Conservation (phyloP, 2,113 vertebrate species). For the Tachuris rubrigastra region DNA sequence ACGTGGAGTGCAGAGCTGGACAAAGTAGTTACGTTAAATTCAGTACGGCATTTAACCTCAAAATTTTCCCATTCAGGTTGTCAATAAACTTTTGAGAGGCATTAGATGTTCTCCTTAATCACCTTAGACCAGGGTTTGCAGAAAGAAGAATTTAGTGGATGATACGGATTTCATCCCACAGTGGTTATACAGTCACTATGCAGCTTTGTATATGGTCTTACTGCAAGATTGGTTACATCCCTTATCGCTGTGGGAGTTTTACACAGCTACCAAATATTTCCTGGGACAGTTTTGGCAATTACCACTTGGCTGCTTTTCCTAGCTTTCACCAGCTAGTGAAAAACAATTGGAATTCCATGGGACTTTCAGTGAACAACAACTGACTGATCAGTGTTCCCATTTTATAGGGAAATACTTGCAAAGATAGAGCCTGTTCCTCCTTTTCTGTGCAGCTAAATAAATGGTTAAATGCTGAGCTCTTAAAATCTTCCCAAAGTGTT, state of each 20-base stretch:
- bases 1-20: not conserved
- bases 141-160: not conserved
- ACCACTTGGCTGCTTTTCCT: not conserved
- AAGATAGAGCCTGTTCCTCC: not conserved
- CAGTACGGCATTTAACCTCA: not conserved
- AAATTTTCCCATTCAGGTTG: not conserved
- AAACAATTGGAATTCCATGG: not conserved
- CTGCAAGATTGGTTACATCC: not conserved
- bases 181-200: not conserved
- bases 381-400: not conserved
- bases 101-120: not conserved
- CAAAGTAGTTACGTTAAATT: not conserved
- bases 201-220: not conserved
- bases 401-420: not conserved
- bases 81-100: not conserved
- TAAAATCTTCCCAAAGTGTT: constrained; percentile 2
- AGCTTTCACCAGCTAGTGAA: not conserved
- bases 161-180: not conserved
- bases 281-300: not conserved
- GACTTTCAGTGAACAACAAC: not conserved
- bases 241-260: not conserved
- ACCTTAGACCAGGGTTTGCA: not conserved
- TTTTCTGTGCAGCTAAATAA: not conserved
- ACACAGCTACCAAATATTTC: not conserved
- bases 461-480: not conserved